Conservation (phyloP, 2,888 invertebrate species). For the Spicauda simplicius region DNA sequence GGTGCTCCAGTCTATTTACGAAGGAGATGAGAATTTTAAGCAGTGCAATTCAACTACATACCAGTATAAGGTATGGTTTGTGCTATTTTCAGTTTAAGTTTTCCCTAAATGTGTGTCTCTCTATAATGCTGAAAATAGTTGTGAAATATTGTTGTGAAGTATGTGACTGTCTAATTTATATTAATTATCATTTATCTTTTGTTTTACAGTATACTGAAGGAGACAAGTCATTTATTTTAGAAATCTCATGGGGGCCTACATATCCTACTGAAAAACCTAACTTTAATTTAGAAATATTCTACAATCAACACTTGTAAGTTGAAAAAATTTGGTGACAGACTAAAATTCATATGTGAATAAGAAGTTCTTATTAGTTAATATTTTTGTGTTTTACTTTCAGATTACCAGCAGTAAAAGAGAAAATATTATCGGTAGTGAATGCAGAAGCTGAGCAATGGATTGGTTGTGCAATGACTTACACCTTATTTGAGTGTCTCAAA, state of each 20-base stretch:
- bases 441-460: conserved; percentile 92
- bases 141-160: too few relatives aligned
- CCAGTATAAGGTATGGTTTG: conserved; percentile 93
- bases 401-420: conserved; percentile 88
- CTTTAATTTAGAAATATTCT: conserved; percentile 95
- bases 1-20: conserved; percentile 96
- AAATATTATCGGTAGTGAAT: conserved; percentile 85
- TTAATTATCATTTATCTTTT: too few relatives aligned
- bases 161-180: too few relatives aligned
- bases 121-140: too few relatives aligned
- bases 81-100: conserved; percentile 10
- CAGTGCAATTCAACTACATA: conserved; percentile 90
- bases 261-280: conserved; percentile 94
- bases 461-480: conserved; percentile 97
- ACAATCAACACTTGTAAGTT: conserved; percentile 96
- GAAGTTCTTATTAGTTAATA: too few relatives aligned
- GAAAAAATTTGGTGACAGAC: too few relatives aligned
- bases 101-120: too few relatives aligned
- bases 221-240: conserved; percentile 93
- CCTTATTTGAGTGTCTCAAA: conserved; percentile 95
- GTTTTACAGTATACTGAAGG: conserved; percentile 91
- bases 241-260: conserved; percentile 93
- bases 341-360: too few relatives aligned
- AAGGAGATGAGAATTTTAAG: conserved; percentile 95
- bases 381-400: conserved; percentile 66